Percentiles rank a stretch among this genome's conserved stretches.
These are phyloP conservation scores for Xanthorhoe spadicearia DNA, from an alignment of 2,888 invertebrate genomes.

Conservation along the genomic window DNA sequence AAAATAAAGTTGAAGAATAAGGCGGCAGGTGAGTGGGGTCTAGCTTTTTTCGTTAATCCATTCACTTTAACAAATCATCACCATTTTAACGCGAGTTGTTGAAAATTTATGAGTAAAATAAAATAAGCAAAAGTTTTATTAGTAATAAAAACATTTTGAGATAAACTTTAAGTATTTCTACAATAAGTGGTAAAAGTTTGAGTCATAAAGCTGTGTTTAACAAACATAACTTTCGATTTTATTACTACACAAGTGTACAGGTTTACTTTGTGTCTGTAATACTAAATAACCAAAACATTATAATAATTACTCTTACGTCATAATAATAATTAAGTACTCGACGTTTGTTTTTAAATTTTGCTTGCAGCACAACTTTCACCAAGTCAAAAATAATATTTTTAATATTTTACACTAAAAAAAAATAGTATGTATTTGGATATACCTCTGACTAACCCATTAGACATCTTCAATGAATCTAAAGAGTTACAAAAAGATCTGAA, in stretches of 20 bases:
- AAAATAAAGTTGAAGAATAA: no score
- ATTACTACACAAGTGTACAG: neutral
- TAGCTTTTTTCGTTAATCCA: no score
- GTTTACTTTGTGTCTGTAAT: neutral
- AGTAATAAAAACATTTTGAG: neutral
- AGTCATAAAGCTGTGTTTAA: constrained; percentile 7
- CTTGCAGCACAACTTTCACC: no score
- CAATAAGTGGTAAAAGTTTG: constrained; percentile 13
- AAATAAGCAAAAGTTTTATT: constrained; percentile 22
- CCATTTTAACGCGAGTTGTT: neutral
- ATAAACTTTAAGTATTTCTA: constrained; percentile 11
- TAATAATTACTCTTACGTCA: neutral
- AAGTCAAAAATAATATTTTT: no score
- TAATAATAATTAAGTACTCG: neutral
- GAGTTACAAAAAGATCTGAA: no score
- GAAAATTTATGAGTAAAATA: constrained; percentile 8
- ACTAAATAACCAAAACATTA: neutral
- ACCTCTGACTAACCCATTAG: no score
- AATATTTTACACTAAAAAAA: no score
- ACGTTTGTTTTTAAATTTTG: neutral
- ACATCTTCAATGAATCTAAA: no score
- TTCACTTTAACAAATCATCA: constrained; percentile 11
- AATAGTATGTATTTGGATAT: no score
- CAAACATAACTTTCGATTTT: constrained; percentile 4
- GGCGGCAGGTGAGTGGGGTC: no score